Base-by-base conservation (phyloP, 2,797 vertebrate genomes). In the Anguilla pacifica region DNA sequence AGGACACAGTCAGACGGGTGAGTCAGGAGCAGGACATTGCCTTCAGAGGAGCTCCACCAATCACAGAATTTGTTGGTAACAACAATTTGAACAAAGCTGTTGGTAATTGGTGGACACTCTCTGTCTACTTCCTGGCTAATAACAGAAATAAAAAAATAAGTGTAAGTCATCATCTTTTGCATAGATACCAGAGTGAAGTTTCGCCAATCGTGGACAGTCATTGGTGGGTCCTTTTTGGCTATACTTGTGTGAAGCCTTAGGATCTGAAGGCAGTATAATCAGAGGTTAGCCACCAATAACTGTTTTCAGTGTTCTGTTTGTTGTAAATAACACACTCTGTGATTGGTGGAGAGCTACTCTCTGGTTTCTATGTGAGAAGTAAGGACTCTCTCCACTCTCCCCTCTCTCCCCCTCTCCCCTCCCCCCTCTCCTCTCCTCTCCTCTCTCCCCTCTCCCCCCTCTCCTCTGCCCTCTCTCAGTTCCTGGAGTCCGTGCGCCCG, bases 1-100 rank as follows among this genome's bases (percentile, higher is more conserved):
- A 93, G 84, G 96, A 97, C 88, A 97, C 97, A 0, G 90, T 97
- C 88, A 93, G 90, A 91, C 95, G 96, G 93, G 97, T 98, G 95
- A 93, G 93, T 86, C 0, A 57, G 70, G 61, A 17, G 15, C 55
- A 17, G 55, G 55, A 57, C 55, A 57, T 17, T 57, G 55, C 55
- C 55, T 15, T 13, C 55, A 57, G 55, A 2, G 55, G 55, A 57
- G 55, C 55, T 15, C 55, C 13, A 57, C 55, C 55, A 57, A 57
- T 57, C 55, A 2, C 13, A 57, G 10, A 51, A 10, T 51, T 10
- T 10, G 51, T 51, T 51, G 51, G 51, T 51, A 53, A 53, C 6
- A 53, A 9, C 55, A 2, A 17, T 15, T 57, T 57, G 55, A 19
- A 57, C 11, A 57, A 57, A 57, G 55, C 55, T 57, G 13, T 11